Conservation (phyloP, 37 sponge, comb jelly and placozoan species). For the Aplysina aerophoba region DNA sequence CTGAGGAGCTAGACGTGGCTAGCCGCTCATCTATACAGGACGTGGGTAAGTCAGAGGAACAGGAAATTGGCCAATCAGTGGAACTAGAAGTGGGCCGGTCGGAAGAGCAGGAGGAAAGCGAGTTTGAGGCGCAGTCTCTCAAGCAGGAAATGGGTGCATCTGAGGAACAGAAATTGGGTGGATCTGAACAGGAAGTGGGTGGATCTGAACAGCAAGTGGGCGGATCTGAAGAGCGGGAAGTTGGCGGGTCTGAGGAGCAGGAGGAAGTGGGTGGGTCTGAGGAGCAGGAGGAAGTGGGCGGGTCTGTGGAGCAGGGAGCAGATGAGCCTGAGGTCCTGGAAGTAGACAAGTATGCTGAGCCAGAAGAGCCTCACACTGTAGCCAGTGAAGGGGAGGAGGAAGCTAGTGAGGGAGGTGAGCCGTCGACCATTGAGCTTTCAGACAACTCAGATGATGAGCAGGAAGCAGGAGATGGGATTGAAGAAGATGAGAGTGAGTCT, state of each 20-base stretch:
- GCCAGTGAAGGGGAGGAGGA: background rate
- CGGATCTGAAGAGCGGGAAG: background rate
- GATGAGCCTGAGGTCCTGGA: background rate
- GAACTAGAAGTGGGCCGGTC: background rate
- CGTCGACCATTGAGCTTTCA: no score
- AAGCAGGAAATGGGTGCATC: no score
- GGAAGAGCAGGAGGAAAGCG: background rate
- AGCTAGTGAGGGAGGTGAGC: background rate
- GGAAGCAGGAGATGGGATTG: constrained; percentile 18
- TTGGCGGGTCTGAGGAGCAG: background rate
- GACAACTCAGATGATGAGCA: no score
- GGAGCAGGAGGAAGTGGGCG: background rate
- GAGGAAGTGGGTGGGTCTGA: background rate
- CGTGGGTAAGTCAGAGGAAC: no score
- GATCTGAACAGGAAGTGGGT: no score
- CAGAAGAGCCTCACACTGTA: background rate
- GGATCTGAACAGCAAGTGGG: no score
- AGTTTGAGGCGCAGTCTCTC: background rate
- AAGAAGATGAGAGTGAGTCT: background rate
- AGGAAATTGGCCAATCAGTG: no score
- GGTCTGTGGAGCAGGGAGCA: background rate
- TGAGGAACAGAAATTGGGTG: no score
- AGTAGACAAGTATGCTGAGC: background rate
- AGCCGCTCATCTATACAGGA: no score
- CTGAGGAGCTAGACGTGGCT: no score